These are phyloP conservation scores for Biston betularia DNA, from an alignment of 2,888 invertebrate genomes.

Conservation along the genomic window DNA sequence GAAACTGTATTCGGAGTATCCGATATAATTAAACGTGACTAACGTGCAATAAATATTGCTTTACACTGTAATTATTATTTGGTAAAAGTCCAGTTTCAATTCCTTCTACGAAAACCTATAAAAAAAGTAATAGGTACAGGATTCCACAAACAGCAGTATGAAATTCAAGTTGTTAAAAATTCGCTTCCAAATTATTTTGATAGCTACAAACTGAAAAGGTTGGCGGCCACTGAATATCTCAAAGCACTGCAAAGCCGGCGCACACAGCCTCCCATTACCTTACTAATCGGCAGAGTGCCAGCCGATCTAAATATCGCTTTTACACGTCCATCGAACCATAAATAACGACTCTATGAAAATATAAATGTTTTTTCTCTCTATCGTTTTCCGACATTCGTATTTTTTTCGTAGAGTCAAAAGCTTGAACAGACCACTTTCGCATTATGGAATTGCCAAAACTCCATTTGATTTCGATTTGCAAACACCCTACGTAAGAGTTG, in stretches of 20 bases:
- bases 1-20: no score
- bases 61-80: no score
- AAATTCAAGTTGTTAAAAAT: conserved; percentile 62
- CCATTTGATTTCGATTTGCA: conserved; percentile 65
- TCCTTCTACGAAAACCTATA: conserved; percentile 54
- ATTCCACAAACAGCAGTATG: conserved; percentile 50
- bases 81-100: conserved; percentile 30
- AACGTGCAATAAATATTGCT: no score
- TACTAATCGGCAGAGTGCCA: conserved; percentile 84
- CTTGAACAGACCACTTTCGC: conserved; percentile 86
- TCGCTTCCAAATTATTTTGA: conserved; percentile 77
- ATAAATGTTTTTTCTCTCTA: conserved; percentile 85
- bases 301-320: conserved; percentile 83
- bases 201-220: conserved; percentile 81
- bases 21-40: no score
- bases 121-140: conserved; percentile 22
- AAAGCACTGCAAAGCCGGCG: conserved; percentile 66
- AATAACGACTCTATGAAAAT: conserved; percentile 85
- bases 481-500: conserved; percentile 53
- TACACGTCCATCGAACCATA: conserved; percentile 83
- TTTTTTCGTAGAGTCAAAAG: conserved; percentile 86
- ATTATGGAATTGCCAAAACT: conserved; percentile 87
- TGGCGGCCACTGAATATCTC: conserved; percentile 57
- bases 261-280: conserved; percentile 64
- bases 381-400: conserved; percentile 82